These are phyloP conservation scores for Hesperia comma DNA, from an alignment of 2,888 invertebrate genomes.

Conservation along the genomic window DNA sequence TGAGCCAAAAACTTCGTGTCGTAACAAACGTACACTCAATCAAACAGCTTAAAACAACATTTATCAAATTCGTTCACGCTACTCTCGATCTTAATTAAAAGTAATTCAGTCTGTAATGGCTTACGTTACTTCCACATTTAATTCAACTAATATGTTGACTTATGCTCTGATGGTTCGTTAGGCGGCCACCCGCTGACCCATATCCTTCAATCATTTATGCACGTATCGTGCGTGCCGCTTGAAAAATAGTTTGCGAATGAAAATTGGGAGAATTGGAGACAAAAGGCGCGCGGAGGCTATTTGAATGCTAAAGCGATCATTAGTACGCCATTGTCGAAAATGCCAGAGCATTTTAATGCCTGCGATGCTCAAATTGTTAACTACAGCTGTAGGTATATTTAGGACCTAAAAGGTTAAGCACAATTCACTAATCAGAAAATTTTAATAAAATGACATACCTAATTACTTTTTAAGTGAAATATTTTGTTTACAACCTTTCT, in stretches of 20 bases:
- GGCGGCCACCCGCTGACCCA: constrained; percentile 70
- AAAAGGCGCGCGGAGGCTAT: constrained; percentile 77
- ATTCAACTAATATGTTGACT: constrained; percentile 34
- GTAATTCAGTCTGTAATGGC: constrained; percentile 36
- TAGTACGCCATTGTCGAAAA: constrained; percentile 75
- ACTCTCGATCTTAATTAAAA: constrained; percentile 38
- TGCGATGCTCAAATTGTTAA: constrained; percentile 60
- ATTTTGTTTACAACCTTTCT: no score
- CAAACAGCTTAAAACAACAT: constrained; percentile 31
- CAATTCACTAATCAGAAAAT: no score
- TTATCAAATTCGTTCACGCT: constrained; percentile 30
- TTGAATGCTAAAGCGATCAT: constrained; percentile 81
- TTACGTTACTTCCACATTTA: constrained; percentile 24
- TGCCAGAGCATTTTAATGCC: constrained; percentile 56
- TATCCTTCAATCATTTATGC: constrained; percentile 70
- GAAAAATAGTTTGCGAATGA: constrained; percentile 75
- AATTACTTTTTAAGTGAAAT: no score
- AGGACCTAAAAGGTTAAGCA: neutral
- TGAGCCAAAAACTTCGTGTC: constrained; percentile 52
- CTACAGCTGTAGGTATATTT: neutral
- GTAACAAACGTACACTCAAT: constrained; percentile 51
- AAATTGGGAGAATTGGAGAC: constrained; percentile 76
- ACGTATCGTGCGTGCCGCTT: constrained; percentile 70
- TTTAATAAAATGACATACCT: no score
- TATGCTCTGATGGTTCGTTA: constrained; percentile 46